Evolutionary conservation across 2,113 vertebrate genomes (phyloP), one percentile per base, ranked within the genome.

Genomic region (Macrotis lagotis): DNA sequence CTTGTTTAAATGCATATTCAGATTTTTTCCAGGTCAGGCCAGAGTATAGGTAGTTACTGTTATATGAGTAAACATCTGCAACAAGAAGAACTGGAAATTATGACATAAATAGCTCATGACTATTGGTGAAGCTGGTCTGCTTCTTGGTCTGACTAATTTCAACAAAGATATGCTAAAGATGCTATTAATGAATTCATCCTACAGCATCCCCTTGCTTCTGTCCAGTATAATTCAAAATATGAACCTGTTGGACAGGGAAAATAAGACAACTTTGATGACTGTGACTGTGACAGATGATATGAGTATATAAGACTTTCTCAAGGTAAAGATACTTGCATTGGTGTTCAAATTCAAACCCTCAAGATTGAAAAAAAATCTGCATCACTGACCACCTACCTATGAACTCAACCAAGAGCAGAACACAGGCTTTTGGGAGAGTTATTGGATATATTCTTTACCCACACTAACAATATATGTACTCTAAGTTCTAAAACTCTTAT

Each of bases 401-500:
- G 96, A 96, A 98, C 91, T 55, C 99, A 88, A 98, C 99, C 50
- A 99, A 98, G 97, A 99, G 99, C 98, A 98, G 48, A 98, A 98
- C 96, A 99, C 98, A 98, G 99, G 95, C 99, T 99, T 97, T 99
- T 99, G 93, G 99, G 99, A 94, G 99, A 99, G 93, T 99, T 99
- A 89, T 97, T 99, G 92, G 98, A 99, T 98, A 99, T 98, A 24
- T 99, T 99, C 92, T 99, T 99, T 98, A 99, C 99, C 98, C 99
- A 98, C 97, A 99, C 98, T 99, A 99, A 97, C 99, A 99, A 94
- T 99, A 99, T 31, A 90, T 99, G 53, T 98, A 98, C 93, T 99
- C 99, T 96, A 99, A 99, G 98, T 99, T 99, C 97, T 98, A 98
- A 96, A 99, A 99, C 98, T 99, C 99, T 89, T 99, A 99, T 97